Conservation (phyloP, 2,113 vertebrate species). For the Lanius collurio region DNA sequence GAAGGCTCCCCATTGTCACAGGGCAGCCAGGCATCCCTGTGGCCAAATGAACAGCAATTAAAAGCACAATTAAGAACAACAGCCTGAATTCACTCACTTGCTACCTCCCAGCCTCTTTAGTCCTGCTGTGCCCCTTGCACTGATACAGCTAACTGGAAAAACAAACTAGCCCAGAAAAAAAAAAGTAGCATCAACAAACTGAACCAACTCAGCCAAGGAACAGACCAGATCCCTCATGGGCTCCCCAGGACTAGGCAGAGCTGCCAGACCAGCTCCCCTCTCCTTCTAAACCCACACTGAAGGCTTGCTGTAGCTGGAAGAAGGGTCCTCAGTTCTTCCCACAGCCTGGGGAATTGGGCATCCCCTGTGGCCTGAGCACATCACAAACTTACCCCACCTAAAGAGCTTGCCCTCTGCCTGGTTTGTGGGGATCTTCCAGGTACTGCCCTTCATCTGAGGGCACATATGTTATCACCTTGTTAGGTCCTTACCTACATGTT, state of each 20-base stretch:
- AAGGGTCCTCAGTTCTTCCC: background rate
- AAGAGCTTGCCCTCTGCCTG: fast-evolving
- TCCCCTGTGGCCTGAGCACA: fast-evolving
- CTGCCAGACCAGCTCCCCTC: background rate
- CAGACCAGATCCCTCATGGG: fast-evolving
- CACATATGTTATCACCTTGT: fast-evolving
- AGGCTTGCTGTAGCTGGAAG: background rate
- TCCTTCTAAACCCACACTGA: fast-evolving
- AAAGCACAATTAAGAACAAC: background rate
- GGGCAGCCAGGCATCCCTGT: background rate
- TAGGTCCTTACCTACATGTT: fast-evolving
- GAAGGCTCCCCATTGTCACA: too few relatives aligned
- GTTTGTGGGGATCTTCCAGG: fast-evolving
- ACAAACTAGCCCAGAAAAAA: background rate
- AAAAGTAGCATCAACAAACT: background rate
- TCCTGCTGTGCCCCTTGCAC: fast-evolving
- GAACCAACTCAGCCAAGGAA: background rate
- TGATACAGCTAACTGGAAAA: background rate
- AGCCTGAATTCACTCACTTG: background rate
- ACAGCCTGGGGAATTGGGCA: background rate
- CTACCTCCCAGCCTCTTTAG: background rate
- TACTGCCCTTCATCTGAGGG: background rate
- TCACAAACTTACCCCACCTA: too few relatives aligned
- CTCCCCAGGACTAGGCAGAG: background rate
- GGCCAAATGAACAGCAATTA: background rate